Conservation (phyloP, 2,113 vertebrate species). For the Epinephelus cyanopodus region DNA sequence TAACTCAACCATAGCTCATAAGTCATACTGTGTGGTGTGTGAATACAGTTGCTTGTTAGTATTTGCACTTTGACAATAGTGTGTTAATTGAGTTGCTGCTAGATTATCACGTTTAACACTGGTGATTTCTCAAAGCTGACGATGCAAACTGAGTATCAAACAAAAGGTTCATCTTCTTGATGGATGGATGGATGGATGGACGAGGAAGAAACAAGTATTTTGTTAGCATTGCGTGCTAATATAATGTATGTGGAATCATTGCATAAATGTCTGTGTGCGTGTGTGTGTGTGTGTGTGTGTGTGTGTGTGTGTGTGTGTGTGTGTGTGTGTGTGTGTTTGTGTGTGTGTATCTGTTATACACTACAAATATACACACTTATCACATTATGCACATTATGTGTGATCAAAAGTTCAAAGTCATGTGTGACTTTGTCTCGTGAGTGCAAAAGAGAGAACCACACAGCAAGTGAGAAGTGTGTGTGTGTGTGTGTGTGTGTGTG, state of each 20-base stretch:
- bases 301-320: neutral
- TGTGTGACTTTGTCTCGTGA: neutral
- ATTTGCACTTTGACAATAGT: conserved; percentile 37
- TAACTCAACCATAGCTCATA: neutral
- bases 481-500: conserved; percentile 23
- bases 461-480: neutral
- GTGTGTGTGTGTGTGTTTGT: neutral
- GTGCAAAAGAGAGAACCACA: neutral
- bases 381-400: conserved; percentile 4
- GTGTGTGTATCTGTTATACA: neutral
- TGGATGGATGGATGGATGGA: neutral
- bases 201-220: too few relatives aligned
- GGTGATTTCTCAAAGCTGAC: conserved; percentile 12
- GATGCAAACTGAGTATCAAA: conserved; percentile 4
- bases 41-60: neutral
- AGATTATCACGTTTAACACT: conserved; percentile 35
- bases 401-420: conserved; percentile 5
- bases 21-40: neutral
- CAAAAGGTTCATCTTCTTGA: neutral
- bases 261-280: too few relatives aligned
- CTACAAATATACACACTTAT: neutral
- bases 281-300: neutral
- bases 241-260: too few relatives aligned
- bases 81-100: conserved; percentile 37
- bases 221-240: too few relatives aligned